Base-by-base conservation (phyloP, 1,140 invertebrate genomes). In the Neuroterus valhalla region DNA sequence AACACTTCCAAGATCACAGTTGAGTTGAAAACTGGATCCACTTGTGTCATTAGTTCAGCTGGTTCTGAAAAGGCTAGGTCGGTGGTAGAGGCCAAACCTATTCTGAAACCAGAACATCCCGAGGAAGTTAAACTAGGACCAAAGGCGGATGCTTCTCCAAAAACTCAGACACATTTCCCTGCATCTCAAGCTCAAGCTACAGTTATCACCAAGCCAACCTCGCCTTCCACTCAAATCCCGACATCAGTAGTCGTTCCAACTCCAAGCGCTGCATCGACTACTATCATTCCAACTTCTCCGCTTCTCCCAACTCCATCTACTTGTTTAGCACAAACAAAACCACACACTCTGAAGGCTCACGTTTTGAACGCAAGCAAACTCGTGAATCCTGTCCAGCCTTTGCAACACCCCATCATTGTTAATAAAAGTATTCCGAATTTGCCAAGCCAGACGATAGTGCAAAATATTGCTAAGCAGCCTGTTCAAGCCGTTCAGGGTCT, bases 301-400 rank as follows among this genome's bases (percentile, higher is more conserved):
- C 19, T 55, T 0, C 15, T 45, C 4, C 19, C 71, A 1, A 69
- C 71, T 6, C 52, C 14, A 73, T 15, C 48, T 19, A 31, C 68
- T 15, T 79, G 81, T 17, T 52, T 85, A 83, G 42, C 70, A 31
- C 52, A 55, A 55, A 11, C 81, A 0, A 90, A 90, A 74, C 91
- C 91, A 10, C 91, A 91, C 11, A 91, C 89, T 42, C 80, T 92
- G 1, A 92, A 92, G 75, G 91, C 91, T 12, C 91, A 92, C n/a
- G 91, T 92, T 2, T 75, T 92, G 38, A 90, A 89, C 46, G 87
- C 89, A 1, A 86, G 85, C 21, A 89, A 89, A 78, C 48, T 87
- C 6, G 78, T 66, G 0, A 79, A 75, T 2, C 82, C 83, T 48
- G 69, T 75, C 5, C 80, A 76, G 68, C 78, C 80, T 77, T 81